A percentile compares a stretch with the other conserved stretches of the same genome.
Evolutionary conservation across 2,797 vertebrate species (phyloP).

Genomic region (Fundulus diaphanus): DNA sequence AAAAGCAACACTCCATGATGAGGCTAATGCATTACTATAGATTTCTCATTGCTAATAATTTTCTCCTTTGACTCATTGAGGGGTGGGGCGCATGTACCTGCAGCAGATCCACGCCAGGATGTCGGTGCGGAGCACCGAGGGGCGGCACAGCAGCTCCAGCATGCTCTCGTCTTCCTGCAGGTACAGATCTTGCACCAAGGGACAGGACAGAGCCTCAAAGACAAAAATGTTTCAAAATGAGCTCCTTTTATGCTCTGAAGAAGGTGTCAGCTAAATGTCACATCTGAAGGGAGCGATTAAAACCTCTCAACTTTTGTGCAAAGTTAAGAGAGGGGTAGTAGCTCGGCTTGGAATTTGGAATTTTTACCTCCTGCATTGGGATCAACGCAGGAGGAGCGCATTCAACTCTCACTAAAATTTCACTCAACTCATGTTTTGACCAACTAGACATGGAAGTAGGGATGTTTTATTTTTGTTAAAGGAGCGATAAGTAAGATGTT

Average conservation of each 20-base stretch:
- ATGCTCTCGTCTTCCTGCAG: slow-evolving; percentile 81
- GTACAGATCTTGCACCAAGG: slow-evolving; percentile 82
- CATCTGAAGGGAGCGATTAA: not conserved
- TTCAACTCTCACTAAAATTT: too few species aligned
- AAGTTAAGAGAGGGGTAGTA: too few species aligned
- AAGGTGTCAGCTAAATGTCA: not conserved
- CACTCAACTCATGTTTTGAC: too few species aligned
- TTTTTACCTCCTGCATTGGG: too few species aligned
- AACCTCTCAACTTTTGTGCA: too few species aligned
- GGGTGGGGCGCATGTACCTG: slow-evolving; percentile 66
- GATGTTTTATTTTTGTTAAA: too few species aligned
- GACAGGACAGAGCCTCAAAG: slow-evolving; percentile 80
- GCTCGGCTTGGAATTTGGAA: too few species aligned
- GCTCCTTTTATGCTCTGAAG: not conserved
- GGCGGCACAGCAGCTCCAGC: slow-evolving; percentile 83
- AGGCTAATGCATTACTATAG: fast-evolving
- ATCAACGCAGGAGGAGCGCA: too few species aligned
- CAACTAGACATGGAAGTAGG: too few species aligned
- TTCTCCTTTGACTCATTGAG: not conserved
- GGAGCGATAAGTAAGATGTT: too few species aligned
- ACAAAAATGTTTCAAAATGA: slow-evolving; percentile 6
- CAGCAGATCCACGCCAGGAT: slow-evolving; percentile 88
- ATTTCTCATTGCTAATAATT: not conserved
- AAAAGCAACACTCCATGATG: slow-evolving; percentile 23
- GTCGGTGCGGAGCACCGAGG: slow-evolving; percentile 84